Percentiles rank a stretch among this genome's conserved stretches.
These are phyloP conservation scores for Fregetta grallaria DNA, from an alignment of 2,113 vertebrate genomes.

Conservation along the genomic window DNA sequence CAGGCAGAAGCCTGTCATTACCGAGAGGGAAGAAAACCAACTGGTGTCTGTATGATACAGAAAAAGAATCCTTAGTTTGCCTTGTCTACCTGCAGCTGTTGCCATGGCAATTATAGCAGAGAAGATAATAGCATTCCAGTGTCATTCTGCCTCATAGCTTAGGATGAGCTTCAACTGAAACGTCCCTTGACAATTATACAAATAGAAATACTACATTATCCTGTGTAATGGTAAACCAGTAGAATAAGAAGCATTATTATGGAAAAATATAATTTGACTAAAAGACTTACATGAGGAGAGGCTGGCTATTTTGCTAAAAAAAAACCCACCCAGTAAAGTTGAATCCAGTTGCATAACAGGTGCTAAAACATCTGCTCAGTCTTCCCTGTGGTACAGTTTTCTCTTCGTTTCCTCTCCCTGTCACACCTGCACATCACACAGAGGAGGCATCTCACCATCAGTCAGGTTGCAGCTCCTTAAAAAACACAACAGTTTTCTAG, in stretches of 20 bases:
- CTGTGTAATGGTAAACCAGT: not conserved
- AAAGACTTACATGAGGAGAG: not conserved
- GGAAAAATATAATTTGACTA: not conserved
- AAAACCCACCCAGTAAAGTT: not conserved
- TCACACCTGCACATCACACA: not conserved
- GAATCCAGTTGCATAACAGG: slow-evolving; percentile 24
- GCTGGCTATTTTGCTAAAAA: not conserved
- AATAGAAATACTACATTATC: slow-evolving; percentile 14
- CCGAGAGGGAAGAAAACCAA: not conserved
- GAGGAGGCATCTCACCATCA: not conserved
- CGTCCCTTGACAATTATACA: slow-evolving; percentile 7
- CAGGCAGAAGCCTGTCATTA: not conserved
- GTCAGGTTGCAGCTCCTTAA: not conserved
- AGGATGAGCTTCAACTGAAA: not conserved
- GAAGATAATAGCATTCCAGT: not conserved
- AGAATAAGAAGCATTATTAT: not conserved
- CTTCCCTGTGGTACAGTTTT: not conserved
- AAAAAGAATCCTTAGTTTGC: not conserved
- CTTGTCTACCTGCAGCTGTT: slow-evolving; percentile 59
- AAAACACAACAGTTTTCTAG: not conserved
- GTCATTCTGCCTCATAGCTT: not conserved
- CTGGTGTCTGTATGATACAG: not conserved
- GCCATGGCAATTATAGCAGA: slow-evolving; percentile 53
- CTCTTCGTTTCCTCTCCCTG: not conserved
- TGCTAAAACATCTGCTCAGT: slow-evolving; percentile 21